Evolutionary conservation across 2,797 vertebrate species (phyloP), one percentile per base, ranked within the genome.

Genomic region (Argyrosomus regius): DNA sequence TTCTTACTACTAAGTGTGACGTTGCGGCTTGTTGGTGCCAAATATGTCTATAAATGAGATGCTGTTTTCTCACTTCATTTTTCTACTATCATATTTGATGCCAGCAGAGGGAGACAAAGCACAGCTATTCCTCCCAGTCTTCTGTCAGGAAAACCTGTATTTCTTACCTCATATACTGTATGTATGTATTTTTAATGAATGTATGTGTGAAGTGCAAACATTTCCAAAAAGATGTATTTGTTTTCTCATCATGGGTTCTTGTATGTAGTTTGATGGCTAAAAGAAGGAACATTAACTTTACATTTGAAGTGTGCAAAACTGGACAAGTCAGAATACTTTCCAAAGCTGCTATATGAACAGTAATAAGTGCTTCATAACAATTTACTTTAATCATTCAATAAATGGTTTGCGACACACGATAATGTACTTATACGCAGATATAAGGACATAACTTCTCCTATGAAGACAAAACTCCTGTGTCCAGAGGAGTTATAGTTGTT

Each of bases 91-190:
- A 18, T 20, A 13, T 58, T 9, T 28, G 14, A 31, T 1, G 18
- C 84, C 84, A 84, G 71, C 60, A 68, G 87, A 56, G 70, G 79
- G 84, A 72, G 84, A 66, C 81, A 86, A 53, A 43, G 3, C 26
- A 20, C 46, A 49, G 31, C 6, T 39, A 1, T 28, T 49, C 18
- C 13, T 41, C 17, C 1, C 10, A 14, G 59, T 57, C 48, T 46
- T 5, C 48, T 3, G 2, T 24, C 7, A 50, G 31, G n/a, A 14
- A 31, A 31, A 54, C 20, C 70, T 58, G 18, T 12, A 3, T 57
- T 2, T 13, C 24, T 28, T 39, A 60, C n/a, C 8, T 50, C 17
- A 3, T 14, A 43, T 48, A 17, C 35, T n/a, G 3, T 12, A 6
- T 54, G 1, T 4, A 12, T 18, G 0, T 28, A 3, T 35, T 35